Conservation (phyloP, 2,113 vertebrate genomes). For the Patagioenas fasciata region DNA sequence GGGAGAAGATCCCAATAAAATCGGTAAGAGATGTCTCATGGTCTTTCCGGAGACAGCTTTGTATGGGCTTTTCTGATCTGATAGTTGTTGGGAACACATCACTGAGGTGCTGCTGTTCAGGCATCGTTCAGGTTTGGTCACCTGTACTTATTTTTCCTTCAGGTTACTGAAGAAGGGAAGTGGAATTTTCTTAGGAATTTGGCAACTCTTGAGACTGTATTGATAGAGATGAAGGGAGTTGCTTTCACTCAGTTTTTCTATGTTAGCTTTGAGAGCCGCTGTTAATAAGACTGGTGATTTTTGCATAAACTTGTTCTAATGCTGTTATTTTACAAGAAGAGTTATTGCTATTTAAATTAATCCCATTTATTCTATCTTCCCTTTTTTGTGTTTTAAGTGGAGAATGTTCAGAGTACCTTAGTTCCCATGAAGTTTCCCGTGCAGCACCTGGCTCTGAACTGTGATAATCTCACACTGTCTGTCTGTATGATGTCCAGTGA, state of each 20-base stretch:
- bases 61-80: accelerated
- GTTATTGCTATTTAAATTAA: neutral
- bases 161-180: neutral
- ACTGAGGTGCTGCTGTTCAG: neutral
- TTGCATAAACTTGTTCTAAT: neutral
- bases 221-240: neutral
- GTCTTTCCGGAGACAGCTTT: neutral
- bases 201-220: neutral
- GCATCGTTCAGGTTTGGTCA: neutral
- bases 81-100: neutral
- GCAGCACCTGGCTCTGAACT: conserved; percentile 90
- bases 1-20: conserved; percentile 87
- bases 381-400: conserved; percentile 73
- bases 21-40: conserved; percentile 66
- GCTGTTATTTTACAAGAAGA: neutral
- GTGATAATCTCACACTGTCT: conserved; percentile 90
- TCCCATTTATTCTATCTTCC: neutral
- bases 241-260: neutral
- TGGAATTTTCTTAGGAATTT: neutral
- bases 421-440: conserved; percentile 81
- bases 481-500: conserved; percentile 83
- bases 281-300: neutral
- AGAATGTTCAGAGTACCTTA: conserved; percentile 73
- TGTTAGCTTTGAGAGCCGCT: neutral
- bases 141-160: neutral